phyloP scores from a whole-genome alignment of 2,888 invertebrate species.

The Myopa tessellatipennis region DNA sequence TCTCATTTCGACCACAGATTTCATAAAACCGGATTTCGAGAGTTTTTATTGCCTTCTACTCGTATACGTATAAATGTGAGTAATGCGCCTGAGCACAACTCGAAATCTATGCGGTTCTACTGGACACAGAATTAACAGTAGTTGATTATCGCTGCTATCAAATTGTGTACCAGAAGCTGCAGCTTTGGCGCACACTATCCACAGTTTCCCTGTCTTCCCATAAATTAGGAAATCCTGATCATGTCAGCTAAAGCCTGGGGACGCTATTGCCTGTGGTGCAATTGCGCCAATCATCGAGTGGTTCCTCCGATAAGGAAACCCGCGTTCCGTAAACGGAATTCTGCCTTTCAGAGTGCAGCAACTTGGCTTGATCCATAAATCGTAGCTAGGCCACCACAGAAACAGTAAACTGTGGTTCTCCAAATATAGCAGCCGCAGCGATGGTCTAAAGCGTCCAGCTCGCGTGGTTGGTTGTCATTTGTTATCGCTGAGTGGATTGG shows the following conservation, averaged over 20 bases:
- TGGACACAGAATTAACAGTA: too few relatives aligned
- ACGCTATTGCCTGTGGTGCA: slow-evolving; percentile 2
- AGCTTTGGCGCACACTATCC: slow-evolving; percentile 40
- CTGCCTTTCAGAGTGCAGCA: slow-evolving; percentile 2
- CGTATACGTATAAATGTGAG: too few relatives aligned
- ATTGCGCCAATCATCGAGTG: slow-evolving; percentile 32
- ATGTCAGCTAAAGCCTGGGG: background rate
- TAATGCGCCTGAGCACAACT: too few relatives aligned
- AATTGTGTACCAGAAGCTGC: slow-evolving; percentile 30
- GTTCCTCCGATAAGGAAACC: slow-evolving; percentile 1
- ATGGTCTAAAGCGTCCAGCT: background rate
- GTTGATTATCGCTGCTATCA: background rate
- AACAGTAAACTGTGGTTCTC: background rate
- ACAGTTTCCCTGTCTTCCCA: slow-evolving; percentile 4
- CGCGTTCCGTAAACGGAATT: slow-evolving; percentile 24
- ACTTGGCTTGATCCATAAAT: slow-evolving; percentile 23
- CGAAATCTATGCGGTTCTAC: too few relatives aligned
- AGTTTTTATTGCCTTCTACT: too few relatives aligned
- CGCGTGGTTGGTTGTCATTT: background rate
- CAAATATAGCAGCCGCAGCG: background rate
- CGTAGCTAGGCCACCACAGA: slow-evolving; percentile 18
- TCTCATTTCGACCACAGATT: slow-evolving; percentile 1
- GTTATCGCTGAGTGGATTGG: background rate
- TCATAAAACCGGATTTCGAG: background rate
- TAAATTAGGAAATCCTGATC: background rate